Conservation (phyloP, 2,888 invertebrate species). For the Drosophila koepferae region DNA sequence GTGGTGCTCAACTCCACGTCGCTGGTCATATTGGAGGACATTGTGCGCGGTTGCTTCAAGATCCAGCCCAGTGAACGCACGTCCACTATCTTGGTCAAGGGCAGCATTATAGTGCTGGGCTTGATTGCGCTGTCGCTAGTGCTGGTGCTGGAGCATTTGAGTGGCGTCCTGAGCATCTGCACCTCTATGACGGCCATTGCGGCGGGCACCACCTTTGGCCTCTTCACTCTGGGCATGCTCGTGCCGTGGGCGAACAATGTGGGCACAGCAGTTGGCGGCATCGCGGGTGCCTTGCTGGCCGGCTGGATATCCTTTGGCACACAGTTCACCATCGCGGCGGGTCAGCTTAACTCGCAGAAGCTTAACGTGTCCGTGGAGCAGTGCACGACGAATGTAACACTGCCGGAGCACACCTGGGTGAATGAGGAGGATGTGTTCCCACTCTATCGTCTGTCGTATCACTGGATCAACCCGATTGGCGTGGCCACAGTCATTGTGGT, state of each 20-base stretch:
- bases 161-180: slow-evolving; percentile 91
- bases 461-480: slow-evolving; percentile 93
- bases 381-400: slow-evolving; percentile 79
- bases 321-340: slow-evolving; percentile 88
- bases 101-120: slow-evolving; percentile 88
- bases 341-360: slow-evolving; percentile 87
- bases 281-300: slow-evolving; percentile 88
- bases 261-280: slow-evolving; percentile 88
- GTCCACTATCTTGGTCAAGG: slow-evolving; percentile 88
- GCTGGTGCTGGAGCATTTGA: slow-evolving; percentile 90
- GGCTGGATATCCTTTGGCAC: slow-evolving; percentile 89
- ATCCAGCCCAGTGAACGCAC: slow-evolving; percentile 87
- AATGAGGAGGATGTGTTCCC: slow-evolving; percentile 88
- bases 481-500: slow-evolving; percentile 88
- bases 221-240: slow-evolving; percentile 93
- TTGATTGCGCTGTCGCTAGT: slow-evolving; percentile 88
- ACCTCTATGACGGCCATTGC: slow-evolving; percentile 93
- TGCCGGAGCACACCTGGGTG: slow-evolving; percentile 52
- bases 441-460: slow-evolving; percentile 91
- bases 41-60: slow-evolving; percentile 90
- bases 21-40: slow-evolving; percentile 93
- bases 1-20: slow-evolving; percentile 95
- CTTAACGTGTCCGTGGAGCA: slow-evolving; percentile 86
- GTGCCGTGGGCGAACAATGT: slow-evolving; percentile 92
- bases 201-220: slow-evolving; percentile 92